Evolutionary conservation across 2,797 vertebrate species (phyloP).

Genomic region (Semotilus atromaculatus): DNA sequence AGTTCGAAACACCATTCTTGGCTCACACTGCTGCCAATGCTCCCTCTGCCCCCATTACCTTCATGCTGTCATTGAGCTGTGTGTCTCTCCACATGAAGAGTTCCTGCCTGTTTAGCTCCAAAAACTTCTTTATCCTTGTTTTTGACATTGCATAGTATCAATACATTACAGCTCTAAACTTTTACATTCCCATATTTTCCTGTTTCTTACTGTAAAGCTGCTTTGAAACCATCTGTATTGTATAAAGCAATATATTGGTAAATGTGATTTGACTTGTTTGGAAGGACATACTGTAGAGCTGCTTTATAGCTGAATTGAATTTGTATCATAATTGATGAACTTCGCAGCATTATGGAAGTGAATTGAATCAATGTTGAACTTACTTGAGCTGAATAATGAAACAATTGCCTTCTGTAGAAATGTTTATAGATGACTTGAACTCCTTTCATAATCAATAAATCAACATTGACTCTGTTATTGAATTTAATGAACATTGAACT

Average conservation of each 20-base stretch:
- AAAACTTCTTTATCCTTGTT: background rate
- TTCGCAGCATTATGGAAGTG: background rate
- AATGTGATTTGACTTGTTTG: background rate
- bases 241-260: background rate
- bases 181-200: background rate
- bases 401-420: background rate
- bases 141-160: background rate
- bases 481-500: background rate
- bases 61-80: background rate
- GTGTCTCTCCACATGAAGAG: constrained; percentile 20
- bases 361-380: background rate
- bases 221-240: background rate
- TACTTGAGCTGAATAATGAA: background rate
- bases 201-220: background rate
- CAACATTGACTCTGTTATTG: background rate
- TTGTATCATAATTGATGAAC: background rate
- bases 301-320: background rate
- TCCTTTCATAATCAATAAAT: background rate
- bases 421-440: background rate
- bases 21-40: constrained; percentile 4
- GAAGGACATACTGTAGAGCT: background rate
- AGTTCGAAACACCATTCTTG: constrained; percentile 26
- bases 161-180: background rate
- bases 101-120: constrained; percentile 12
- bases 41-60: constrained; percentile 9